Base-by-base conservation (phyloP, 2,888 invertebrate species). In the Alloscopus bannaensis region DNA sequence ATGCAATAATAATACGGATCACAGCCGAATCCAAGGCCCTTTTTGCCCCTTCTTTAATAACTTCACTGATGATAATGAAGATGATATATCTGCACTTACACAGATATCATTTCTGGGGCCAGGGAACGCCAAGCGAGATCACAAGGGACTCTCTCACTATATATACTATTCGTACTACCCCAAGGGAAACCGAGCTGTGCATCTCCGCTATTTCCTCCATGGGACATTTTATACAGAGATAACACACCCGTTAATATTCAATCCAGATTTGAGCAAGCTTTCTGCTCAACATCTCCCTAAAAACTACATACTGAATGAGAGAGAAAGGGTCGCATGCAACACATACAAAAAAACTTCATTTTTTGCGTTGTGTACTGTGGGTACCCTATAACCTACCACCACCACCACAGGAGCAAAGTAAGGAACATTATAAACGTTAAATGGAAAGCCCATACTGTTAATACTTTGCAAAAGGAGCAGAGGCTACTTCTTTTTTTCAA, bases 311-410 rank as follows among this genome's bases (percentile, higher is more conserved):
- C 47, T n/a, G 11, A 55, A 28, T 18, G 20, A 50, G 50, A 65
- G 20, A 45, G 28, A 22, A 47, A 45, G 42, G 31, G 47, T 47
- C 47, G 3, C 50, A n/a, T 50, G n/a, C n/a, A n/a, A n/a, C n/a
- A n/a, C n/a, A n/a, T n/a, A n/a, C n/a, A n/a, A n/a, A n/a, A n/a
- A n/a, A n/a, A n/a, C 20, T 50, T 20, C 13, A 20, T 50, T 45
- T 73, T 73, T 69, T 69, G 77, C 65, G 71, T 70, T 78, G 70
- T 78, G 70, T 78, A 78, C 78, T 78, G 78, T 65, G 78, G 70
- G 70, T 77, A 64, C 77, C 77, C 77, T 70, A 64, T 55, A 77
- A 77, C 77, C 76, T 77, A 77, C 78, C 78, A 71, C 78, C 55
- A 77, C 62, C 78, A 78, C 78, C 78, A 78, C 78, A 78, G 71